Conservation (phyloP, 2,797 vertebrate genomes). For the Phylloscopus collybita region DNA sequence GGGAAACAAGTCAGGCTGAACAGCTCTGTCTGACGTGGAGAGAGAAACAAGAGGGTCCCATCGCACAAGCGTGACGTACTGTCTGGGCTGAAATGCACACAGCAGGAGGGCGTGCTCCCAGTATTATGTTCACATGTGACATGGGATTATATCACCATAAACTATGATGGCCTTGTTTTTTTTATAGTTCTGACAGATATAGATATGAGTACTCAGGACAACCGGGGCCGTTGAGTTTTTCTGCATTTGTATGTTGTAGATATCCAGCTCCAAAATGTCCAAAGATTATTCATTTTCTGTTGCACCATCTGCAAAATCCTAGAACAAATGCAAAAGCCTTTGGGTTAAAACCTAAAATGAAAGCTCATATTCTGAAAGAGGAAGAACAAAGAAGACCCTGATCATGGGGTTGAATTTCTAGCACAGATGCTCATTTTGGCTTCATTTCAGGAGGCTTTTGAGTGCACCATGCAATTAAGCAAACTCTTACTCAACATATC, state of each 20-base stretch:
- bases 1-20: background rate
- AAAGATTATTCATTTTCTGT: background rate
- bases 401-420: conserved; percentile 35
- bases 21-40: background rate
- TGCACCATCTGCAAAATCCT: background rate
- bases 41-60: background rate
- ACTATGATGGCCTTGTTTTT: background rate
- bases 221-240: background rate
- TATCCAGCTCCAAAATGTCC: background rate
- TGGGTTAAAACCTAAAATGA: conserved; percentile 22
- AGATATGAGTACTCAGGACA: background rate
- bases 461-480: background rate
- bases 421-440: conserved; percentile 26
- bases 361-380: background rate
- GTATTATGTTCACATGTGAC: background rate
- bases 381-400: background rate
- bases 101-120: background rate
- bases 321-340: background rate
- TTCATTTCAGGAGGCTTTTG: conserved; percentile 22
- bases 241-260: background rate
- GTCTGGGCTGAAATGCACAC: background rate
- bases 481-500: background rate
- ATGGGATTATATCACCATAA: background rate
- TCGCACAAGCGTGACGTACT: rapidly evolving
- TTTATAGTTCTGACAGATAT: background rate